Evolutionary conservation across 2,797 vertebrate genomes (phyloP).

Genomic region (Podargus strigoides): DNA sequence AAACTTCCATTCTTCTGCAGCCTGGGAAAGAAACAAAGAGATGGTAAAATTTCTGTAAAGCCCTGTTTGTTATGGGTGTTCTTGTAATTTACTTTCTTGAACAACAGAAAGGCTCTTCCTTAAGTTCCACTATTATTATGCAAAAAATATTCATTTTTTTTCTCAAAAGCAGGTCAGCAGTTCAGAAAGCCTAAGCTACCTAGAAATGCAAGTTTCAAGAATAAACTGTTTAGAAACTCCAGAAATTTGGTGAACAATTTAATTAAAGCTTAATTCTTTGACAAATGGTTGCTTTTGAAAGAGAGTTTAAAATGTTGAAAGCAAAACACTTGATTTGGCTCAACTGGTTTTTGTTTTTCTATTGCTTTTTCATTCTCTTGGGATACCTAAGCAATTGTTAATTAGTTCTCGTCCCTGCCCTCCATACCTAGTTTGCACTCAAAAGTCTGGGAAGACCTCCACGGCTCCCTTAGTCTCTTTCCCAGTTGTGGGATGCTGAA

Average conservation of each 20-base stretch:
- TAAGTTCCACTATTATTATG: neutral
- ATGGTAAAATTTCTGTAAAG: neutral
- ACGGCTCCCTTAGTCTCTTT: neutral
- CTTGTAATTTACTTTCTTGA: neutral
- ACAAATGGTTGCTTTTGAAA: neutral
- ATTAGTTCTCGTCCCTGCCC: neutral
- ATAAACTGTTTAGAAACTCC: neutral
- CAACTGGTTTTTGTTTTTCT: neutral
- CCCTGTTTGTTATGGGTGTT: neutral
- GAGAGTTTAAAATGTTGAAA: neutral
- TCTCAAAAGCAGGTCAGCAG: neutral
- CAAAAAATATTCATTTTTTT: neutral
- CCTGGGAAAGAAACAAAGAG: constrained; percentile 72
- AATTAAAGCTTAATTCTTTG: neutral
- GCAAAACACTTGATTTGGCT: neutral
- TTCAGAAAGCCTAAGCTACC: neutral
- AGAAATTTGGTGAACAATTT: neutral
- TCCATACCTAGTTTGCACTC: neutral
- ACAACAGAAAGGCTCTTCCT: neutral
- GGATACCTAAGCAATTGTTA: neutral
- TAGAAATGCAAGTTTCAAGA: neutral
- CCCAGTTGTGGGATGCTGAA: neutral
- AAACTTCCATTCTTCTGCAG: constrained; percentile 96
- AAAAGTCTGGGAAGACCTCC: neutral
- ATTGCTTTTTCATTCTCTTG: neutral